Conservation (phyloP, 1,140 invertebrate genomes). For the Rhizoglyphus robini region DNA sequence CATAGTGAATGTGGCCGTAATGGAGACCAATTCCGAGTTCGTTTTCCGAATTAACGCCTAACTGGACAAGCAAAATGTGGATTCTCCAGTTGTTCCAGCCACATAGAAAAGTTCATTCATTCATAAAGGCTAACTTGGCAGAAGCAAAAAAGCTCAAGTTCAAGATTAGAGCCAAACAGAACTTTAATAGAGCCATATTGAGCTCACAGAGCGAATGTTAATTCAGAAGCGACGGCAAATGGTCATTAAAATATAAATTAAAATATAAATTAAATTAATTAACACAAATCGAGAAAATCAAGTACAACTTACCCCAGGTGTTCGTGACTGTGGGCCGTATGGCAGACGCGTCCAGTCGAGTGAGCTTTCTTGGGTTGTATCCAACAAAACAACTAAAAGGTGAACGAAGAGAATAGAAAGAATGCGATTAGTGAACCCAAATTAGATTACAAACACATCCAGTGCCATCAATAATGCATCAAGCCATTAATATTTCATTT, state of each 20-base stretch:
- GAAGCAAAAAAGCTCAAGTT: not conserved
- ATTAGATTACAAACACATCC: not conserved
- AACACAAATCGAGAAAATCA: not conserved
- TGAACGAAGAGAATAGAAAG: slow-evolving; percentile 13
- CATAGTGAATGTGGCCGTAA: no score
- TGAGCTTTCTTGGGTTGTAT: slow-evolving; percentile 70
- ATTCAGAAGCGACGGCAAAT: not conserved
- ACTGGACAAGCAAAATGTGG: slow-evolving; percentile 1
- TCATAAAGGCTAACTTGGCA: not conserved
- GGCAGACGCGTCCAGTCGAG: slow-evolving; percentile 80
- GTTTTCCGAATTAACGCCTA: slow-evolving; percentile 4
- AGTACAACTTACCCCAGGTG: slow-evolving; percentile 58
- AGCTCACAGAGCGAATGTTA: no score
- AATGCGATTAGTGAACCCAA: not conserved
- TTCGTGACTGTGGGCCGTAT: slow-evolving; percentile 68
- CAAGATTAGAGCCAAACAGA: no score
- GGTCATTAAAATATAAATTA: not conserved
- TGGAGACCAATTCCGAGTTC: no score
- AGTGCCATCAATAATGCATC: not conserved
- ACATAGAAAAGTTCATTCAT: not conserved
- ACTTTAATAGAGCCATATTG: no score
- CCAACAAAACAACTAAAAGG: slow-evolving; percentile 60
- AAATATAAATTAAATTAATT: not conserved
- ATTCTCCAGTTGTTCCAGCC: not conserved
- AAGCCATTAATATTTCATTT: not conserved